phyloP scores from a whole-genome alignment of 1,140 invertebrate species.

The Aphelinus atriplicis region DNA sequence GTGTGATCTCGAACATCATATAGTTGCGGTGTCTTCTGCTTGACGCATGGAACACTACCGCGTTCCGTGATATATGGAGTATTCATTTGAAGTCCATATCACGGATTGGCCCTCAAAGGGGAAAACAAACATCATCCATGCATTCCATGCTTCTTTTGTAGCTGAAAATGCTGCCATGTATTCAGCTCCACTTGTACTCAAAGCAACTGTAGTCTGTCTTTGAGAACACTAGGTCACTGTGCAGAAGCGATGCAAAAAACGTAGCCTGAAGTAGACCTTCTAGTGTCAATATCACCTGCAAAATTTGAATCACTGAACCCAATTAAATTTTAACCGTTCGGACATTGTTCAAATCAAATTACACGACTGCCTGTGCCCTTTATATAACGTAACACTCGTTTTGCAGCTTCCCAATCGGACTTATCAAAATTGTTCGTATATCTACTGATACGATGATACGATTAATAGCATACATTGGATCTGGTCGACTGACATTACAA shows the following conservation, averaged over 20 bases:
- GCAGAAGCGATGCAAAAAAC: too few relatives aligned
- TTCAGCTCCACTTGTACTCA: too few relatives aligned
- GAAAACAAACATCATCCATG: too few relatives aligned
- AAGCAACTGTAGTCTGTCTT: too few relatives aligned
- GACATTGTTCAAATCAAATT: constrained; percentile 34
- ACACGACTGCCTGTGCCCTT: constrained; percentile 47
- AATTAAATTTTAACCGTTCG: background rate
- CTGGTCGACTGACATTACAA: constrained; percentile 53
- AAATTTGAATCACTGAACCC: constrained; percentile 45
- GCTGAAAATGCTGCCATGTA: background rate
- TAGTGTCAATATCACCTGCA: constrained; percentile 36
- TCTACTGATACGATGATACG: constrained; percentile 51
- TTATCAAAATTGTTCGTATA: constrained; percentile 5
- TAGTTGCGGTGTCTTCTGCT: too few relatives aligned
- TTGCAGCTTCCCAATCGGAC: constrained; percentile 56
- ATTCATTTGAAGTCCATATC: too few relatives aligned
- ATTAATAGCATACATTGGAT: constrained; percentile 58
- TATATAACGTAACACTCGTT: constrained; percentile 45
- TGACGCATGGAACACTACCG: too few relatives aligned
- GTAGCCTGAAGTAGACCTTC: too few relatives aligned
- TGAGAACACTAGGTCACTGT: too few relatives aligned
- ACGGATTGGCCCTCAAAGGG: too few relatives aligned
- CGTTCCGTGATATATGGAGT: too few relatives aligned
- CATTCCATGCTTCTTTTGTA: constrained; percentile 21
- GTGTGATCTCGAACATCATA: too few relatives aligned